These are phyloP conservation scores for Sialis lutaria DNA, from an alignment of 2,888 invertebrate genomes.

Conservation along the genomic window DNA sequence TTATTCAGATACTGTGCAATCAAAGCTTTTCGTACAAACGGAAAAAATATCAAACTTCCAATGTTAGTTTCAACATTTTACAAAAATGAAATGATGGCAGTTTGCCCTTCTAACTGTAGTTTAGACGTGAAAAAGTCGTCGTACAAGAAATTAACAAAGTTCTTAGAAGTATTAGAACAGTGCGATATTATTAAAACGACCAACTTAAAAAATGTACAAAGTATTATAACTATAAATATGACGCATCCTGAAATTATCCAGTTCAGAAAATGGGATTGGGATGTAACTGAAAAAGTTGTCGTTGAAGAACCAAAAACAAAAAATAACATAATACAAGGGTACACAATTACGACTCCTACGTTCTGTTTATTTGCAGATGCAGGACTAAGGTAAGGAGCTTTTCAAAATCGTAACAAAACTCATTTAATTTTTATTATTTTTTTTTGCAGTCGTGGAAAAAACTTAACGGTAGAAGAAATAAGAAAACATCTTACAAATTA, in stretches of 20 bases:
- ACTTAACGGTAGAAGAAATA: background rate
- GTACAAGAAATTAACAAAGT: background rate
- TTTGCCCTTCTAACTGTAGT: background rate
- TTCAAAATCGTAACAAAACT: background rate
- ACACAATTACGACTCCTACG: background rate
- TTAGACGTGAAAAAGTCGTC: background rate
- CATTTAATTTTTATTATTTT: background rate
- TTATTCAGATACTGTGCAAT: background rate
- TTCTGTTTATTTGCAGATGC: background rate
- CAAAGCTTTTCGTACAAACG: background rate
- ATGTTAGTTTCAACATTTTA: background rate
- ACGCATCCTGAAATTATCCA: background rate
- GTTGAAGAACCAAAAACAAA: background rate
- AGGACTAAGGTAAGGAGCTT: background rate
- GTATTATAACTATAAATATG: background rate
- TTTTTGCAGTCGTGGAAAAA: background rate
- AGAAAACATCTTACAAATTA: background rate
- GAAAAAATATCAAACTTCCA: background rate
- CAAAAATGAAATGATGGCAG: background rate
- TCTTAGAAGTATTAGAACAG: background rate
- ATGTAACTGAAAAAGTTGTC: background rate
- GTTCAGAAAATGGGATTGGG: background rate
- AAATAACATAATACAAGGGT: background rate
- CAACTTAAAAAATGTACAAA: background rate
- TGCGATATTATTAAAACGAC: background rate